Percentiles rank a stretch among this genome's conserved stretches.
phyloP scores from a whole-genome alignment of 2,888 invertebrate species.

The Leptinotarsa peninsularis region DNA sequence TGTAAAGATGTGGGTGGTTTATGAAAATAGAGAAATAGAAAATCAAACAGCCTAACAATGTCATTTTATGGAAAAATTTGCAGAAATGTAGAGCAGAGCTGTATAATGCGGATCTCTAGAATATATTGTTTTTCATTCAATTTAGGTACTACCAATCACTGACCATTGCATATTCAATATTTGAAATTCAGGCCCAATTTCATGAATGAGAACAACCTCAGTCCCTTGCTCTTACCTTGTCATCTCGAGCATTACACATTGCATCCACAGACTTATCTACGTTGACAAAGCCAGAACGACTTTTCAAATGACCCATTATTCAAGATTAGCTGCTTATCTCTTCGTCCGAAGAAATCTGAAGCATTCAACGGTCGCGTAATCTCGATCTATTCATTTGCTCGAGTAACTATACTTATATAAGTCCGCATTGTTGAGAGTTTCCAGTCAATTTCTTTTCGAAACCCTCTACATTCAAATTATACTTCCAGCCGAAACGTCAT shows the following conservation, averaged over 20 bases:
- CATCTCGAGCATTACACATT: background rate
- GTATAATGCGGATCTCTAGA: too few relatives aligned
- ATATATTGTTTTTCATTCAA: too few relatives aligned
- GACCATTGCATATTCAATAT: too few relatives aligned
- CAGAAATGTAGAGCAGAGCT: too few relatives aligned
- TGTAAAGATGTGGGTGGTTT: too few relatives aligned
- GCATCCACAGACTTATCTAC: background rate
- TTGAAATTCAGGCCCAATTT: background rate
- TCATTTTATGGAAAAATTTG: too few relatives aligned
- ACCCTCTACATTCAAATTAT: constrained; percentile 26
- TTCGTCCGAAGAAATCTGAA: constrained; percentile 13
- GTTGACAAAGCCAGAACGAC: background rate
- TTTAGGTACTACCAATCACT: too few relatives aligned
- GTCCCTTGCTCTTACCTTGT: background rate
- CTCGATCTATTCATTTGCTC: constrained; percentile 24
- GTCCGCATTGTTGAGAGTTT: constrained; percentile 24
- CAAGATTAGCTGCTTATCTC: constrained; percentile 16
- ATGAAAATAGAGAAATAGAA: too few relatives aligned
- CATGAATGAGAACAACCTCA: background rate
- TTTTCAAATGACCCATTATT: constrained; percentile 9
- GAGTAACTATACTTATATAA: constrained; percentile 18
- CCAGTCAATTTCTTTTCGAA: constrained; percentile 25
- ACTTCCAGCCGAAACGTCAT: constrained; percentile 21
- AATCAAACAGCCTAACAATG: too few relatives aligned
- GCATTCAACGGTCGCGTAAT: constrained; percentile 9